Evolutionary conservation across 2,113 vertebrate species (phyloP).

Genomic region (Dinomys branickii): DNA sequence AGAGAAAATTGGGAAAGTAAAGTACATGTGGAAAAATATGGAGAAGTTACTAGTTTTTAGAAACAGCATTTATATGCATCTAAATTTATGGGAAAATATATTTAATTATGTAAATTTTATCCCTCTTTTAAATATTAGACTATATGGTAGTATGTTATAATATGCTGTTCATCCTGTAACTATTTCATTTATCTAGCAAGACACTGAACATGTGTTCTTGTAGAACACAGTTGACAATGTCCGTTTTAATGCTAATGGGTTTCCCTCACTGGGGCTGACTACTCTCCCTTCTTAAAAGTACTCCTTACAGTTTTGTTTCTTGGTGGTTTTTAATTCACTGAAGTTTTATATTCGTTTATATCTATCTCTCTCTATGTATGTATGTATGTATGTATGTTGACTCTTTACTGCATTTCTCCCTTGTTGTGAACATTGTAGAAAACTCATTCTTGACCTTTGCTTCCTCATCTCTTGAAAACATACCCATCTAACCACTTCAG

Average conservation of each 20-base stretch:
- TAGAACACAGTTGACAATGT: neutral
- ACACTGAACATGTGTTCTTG: neutral
- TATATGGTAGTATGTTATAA: neutral
- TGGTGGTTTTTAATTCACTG: neutral
- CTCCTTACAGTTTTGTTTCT: neutral
- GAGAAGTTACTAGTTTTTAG: neutral
- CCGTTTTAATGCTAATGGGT: neutral
- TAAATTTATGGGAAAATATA: neutral
- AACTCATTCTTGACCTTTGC: neutral
- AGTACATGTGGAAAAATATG: neutral
- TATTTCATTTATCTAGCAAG: neutral
- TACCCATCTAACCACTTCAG: neutral
- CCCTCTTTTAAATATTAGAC: neutral
- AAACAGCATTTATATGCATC: neutral
- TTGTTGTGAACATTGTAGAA: neutral
- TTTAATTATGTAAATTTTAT: neutral
- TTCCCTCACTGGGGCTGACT: neutral
- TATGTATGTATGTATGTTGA: neutral
- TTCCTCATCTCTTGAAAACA: neutral
- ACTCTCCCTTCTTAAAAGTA: neutral
- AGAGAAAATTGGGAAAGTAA: constrained; percentile 1
- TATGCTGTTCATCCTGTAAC: neutral
- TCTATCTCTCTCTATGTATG: neutral
- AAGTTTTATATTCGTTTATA: neutral
- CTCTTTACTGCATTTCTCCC: neutral